Evolutionary conservation across 1,140 invertebrate genomes (phyloP), one percentile per base, ranked within the genome.

Genomic region (Panagrolaimus sp.): DNA sequence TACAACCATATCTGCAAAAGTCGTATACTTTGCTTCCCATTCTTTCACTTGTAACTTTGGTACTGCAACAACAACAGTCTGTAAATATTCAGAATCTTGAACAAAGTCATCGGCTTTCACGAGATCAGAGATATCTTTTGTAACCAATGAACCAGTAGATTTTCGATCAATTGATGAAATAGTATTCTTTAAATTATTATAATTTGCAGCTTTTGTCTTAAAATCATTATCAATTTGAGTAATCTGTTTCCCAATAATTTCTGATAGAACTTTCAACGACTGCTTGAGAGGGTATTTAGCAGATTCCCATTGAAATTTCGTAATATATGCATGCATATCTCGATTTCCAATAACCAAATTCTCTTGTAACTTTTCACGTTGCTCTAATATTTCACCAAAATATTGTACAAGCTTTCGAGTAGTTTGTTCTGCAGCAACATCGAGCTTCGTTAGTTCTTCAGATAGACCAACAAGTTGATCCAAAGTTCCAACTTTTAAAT

Each of bases 211-310:
- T 84, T 97, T 98, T 14, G 90, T 90, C 86, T 98, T 98, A 73
- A 99, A 85, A 85, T 98, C 96, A 31, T 90, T 89, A 85, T 99
- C 96, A 80, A 98, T 98, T 84, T 98, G 94, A n/a, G 91, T 91
- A 74, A 97, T 90, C 89, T 98, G 95, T 85, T 98, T 98, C 80
- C 92, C 93, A 80, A 99, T 96, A 72, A 97, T 96, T 84, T 98
- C 95, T 69, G 93, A 91, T 78, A 98, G 93, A 80, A 93, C 93
- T 80, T 92, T 89, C 68, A 98, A 86, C 42, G 93, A 94, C 85
- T 98, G 95, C 87, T 98, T 97, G 78, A 95, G 91, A 23, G 96
- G 96, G 87, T 97, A 99, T 85, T 98, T 98, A 72, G 96, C 96
- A 88, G 95, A 91, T 84, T 98, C 95, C 96, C 96, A 99, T 86